Conservation (phyloP, 2,888 invertebrate genomes). For the Torymus tubicola region DNA sequence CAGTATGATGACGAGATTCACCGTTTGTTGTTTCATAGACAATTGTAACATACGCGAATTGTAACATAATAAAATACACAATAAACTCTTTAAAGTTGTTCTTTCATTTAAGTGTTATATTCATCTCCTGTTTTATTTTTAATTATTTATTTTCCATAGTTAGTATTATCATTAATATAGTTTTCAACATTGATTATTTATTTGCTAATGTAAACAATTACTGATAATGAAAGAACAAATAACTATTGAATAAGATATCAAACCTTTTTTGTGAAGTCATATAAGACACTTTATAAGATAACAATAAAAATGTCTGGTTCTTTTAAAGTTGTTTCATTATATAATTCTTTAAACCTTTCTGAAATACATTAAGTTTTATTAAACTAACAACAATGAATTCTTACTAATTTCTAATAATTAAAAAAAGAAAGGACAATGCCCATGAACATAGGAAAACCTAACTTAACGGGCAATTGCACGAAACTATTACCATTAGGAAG, state of each 20-base stretch:
- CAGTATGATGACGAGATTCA: conserved; percentile 43
- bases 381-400: too few species aligned
- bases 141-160: conserved; percentile 3
- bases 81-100: conserved; percentile 40
- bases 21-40: conserved; percentile 59
- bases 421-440: too few species aligned
- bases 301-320: conserved; percentile 15
- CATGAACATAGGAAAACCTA: too few species aligned
- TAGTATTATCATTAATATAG: background rate
- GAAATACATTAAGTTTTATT: background rate
- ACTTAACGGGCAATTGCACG: too few species aligned
- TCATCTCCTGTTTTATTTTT: background rate
- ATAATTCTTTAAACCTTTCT: conserved; percentile 6
- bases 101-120: conserved; percentile 17
- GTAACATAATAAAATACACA: conserved; percentile 63
- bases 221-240: background rate
- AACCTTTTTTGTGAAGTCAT: conserved; percentile 11
- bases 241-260: background rate
- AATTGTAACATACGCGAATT: conserved; percentile 64
- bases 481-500: too few species aligned
- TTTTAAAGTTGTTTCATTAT: conserved; percentile 10
- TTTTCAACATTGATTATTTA: background rate
- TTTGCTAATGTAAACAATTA: background rate
- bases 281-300: background rate
- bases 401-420: too few species aligned